Base-by-base conservation (phyloP, 2,113 vertebrate species). In the Cavia porcellus region DNA sequence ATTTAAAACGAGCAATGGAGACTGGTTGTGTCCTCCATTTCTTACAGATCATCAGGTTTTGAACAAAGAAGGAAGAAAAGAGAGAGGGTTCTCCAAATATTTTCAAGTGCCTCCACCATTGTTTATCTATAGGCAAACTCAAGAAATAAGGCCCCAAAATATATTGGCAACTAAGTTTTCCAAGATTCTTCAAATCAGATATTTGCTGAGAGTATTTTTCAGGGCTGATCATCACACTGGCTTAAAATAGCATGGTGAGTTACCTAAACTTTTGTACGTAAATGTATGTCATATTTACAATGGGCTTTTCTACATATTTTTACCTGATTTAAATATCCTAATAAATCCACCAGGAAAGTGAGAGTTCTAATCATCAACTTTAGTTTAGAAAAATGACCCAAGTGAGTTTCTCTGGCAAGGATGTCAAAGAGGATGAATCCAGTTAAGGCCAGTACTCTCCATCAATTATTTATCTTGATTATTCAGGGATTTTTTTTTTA, bases 1-100 rank as follows among this genome's bases (percentile, higher is more conserved):
- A 79, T 47, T 92, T 59, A 93, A 88, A 93, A 96, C 15, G 22
- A 70, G 17, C 81, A n/a, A 52, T 20, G 28, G 24, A 83, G 88
- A 94, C 47, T 74, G 3, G 42, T n/a, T 30, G 52, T 32, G 7
- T 10, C 50, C 52, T 50, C 75, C 20, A 7, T 74, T 32, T 80
- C 68, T 90, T 75, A 84, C 11, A 59, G 83, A 94, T 77, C 50
- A 59, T 14, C 11, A 50, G 52, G 55, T 47, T 90, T 74, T 68
- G 24, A 91, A 84, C 32, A 68, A 92, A 85, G 38, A 72, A 74
- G 35, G 79, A 59, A 38, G 22, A 90, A 57, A 90, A 64, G 0
- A 89, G 38, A 57, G 32, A 70, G 4, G 35, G 0, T 68, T 28
- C 72, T 42, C 28, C 3, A 64, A 55, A 24, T 68, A 70, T 64